Evolutionary conservation across 2,797 vertebrate genomes (phyloP).

Genomic region (Sorex maritimensis): DNA sequence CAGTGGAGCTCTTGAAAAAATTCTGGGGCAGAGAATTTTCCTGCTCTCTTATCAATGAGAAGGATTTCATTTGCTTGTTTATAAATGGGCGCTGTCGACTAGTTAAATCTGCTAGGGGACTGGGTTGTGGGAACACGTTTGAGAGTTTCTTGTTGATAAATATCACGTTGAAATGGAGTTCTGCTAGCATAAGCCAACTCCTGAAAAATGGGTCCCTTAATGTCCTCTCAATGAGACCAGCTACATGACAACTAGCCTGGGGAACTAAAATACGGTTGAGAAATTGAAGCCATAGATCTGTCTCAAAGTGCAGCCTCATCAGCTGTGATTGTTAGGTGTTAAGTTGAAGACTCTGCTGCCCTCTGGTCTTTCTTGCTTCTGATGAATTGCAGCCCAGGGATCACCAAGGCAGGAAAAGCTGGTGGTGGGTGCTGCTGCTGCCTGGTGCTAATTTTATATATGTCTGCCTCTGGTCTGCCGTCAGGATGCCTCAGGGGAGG

Average conservation of each 20-base stretch:
- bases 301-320: conserved; percentile 72
- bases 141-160: conserved; percentile 80
- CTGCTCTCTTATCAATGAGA: conserved; percentile 63
- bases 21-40: conserved; percentile 45
- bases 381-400: background rate
- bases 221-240: conserved; percentile 77
- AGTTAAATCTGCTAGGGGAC: conserved; percentile 71
- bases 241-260: conserved; percentile 67
- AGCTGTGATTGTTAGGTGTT: conserved; percentile 68
- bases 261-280: conserved; percentile 78
- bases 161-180: conserved; percentile 76
- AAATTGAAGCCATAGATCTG: conserved; percentile 78
- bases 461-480: background rate
- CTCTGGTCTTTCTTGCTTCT: conserved; percentile 54
- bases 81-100: conserved; percentile 73
- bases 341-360: conserved; percentile 63
- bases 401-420: background rate
- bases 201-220: conserved; percentile 79
- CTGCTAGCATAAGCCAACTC: conserved; percentile 72
- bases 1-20: conserved; percentile 13
- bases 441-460: conserved; percentile 4
- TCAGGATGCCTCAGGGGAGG: background rate
- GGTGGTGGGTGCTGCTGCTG: background rate
- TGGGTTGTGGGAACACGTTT: conserved; percentile 23
- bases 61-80: conserved; percentile 70